Evolutionary conservation across 2,888 invertebrate species (phyloP).

Genomic region (Neoascia interrupta): DNA sequence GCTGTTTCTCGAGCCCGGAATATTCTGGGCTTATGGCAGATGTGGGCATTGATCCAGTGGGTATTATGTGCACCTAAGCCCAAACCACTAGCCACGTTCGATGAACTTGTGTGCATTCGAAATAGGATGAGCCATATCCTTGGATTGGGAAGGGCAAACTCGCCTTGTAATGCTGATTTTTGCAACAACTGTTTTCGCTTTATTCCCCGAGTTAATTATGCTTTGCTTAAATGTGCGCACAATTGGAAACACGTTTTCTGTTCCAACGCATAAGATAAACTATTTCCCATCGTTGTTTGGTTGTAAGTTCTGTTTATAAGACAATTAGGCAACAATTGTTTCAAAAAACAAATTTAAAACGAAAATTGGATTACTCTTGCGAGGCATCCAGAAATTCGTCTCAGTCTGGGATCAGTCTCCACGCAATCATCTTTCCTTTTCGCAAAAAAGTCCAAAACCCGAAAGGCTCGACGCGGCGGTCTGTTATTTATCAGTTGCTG

Average conservation of each 20-base stretch:
- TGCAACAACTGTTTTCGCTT: slow-evolving; percentile 53
- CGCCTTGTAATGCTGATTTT: slow-evolving; percentile 16
- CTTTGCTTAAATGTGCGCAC: slow-evolving; percentile 43
- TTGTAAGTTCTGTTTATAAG: slow-evolving; percentile 21
- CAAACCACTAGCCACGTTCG: too few relatives aligned
- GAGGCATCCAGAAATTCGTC: slow-evolving; percentile 26
- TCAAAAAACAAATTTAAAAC: slow-evolving; percentile 9
- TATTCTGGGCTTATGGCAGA: slow-evolving; percentile 16
- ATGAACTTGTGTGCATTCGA: too few relatives aligned
- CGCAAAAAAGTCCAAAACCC: too few relatives aligned
- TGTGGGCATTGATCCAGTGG: slow-evolving; percentile 7
- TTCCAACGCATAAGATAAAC: slow-evolving; percentile 32
- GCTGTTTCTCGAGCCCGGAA: too few relatives aligned
- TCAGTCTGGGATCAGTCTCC: background rate
- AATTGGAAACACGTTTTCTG: too few relatives aligned
- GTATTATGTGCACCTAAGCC: too few relatives aligned
- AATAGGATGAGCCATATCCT: too few relatives aligned
- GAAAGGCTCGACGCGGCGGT: too few relatives aligned
- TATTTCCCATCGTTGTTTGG: too few relatives aligned
- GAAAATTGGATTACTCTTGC: slow-evolving; percentile 52
- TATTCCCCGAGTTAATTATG: too few relatives aligned
- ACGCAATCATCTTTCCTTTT: too few relatives aligned
- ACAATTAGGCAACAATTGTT: slow-evolving; percentile 42
- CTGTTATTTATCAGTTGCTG: background rate
- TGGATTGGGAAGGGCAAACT: too few relatives aligned